Conservation (phyloP, 2,797 vertebrate genomes). For the Nothura maculosa region DNA sequence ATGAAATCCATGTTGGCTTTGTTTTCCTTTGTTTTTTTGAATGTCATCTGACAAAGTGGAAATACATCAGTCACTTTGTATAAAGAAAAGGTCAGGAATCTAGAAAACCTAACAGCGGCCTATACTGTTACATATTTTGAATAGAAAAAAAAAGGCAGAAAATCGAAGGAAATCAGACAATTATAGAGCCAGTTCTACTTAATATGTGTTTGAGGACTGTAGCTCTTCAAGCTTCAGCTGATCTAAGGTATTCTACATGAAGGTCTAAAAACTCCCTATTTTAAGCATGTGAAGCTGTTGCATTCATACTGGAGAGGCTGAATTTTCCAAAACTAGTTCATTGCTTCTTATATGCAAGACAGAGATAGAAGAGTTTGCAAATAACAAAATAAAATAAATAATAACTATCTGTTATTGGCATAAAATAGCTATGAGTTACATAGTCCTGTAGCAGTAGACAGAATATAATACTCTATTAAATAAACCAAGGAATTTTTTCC, state of each 20-base stretch:
- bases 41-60: not conserved
- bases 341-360: not conserved
- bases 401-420: not conserved
- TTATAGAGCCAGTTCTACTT: not conserved
- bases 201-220: not conserved
- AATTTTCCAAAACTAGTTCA: not conserved
- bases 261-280: not conserved
- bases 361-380: not conserved
- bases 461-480: not conserved
- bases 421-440: not conserved
- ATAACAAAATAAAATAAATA: too few relatives aligned
- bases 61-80: not conserved
- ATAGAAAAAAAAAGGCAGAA: too few relatives aligned
- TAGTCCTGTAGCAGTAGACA: not conserved
- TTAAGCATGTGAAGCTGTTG: not conserved
- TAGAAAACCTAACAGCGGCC: fast-evolving
- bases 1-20: not conserved
- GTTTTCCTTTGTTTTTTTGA: not conserved
- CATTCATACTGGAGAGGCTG: not conserved
- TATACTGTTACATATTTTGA: not conserved
- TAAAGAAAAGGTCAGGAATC: not conserved
- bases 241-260: not conserved
- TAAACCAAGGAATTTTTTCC: not conserved
- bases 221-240: not conserved
- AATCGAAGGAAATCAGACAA: not conserved